Evolutionary conservation across 2,888 invertebrate species (phyloP).

Genomic region (Lathronympha strigana): DNA sequence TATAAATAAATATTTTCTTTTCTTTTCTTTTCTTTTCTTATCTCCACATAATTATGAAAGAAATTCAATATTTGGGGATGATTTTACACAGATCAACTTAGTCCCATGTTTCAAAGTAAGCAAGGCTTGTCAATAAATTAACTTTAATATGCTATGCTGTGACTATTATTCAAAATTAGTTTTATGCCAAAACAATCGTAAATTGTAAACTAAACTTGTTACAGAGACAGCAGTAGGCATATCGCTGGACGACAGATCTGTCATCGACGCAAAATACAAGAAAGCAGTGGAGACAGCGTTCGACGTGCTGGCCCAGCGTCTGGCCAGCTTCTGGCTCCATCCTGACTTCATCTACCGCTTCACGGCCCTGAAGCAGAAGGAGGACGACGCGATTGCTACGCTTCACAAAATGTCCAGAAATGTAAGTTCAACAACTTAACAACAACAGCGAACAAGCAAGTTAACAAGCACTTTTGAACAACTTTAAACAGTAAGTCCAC

Average conservation of each 20-base stretch:
- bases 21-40: no score
- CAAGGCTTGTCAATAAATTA: no score
- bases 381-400: slow-evolving; percentile 17
- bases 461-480: no score
- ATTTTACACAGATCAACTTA: no score
- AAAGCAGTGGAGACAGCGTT: slow-evolving; percentile 31
- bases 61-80: no score
- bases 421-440: slow-evolving; percentile 4
- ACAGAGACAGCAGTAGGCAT: slow-evolving; percentile 43
- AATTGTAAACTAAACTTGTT: background rate
- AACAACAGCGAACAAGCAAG: background rate
- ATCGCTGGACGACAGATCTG: slow-evolving; percentile 30
- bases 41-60: no score
- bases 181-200: no score
- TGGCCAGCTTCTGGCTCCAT: slow-evolving; percentile 38
- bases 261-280: slow-evolving; percentile 39
- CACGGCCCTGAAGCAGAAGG: slow-evolving; percentile 20
- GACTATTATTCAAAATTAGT: no score
- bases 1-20: no score
- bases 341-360: slow-evolving; percentile 36
- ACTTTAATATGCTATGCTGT: no score
- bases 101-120: no score
- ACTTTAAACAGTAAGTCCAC: no score
- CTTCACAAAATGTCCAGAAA: slow-evolving; percentile 39
- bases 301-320: slow-evolving; percentile 24